Evolutionary conservation across 2,113 vertebrate genomes (phyloP).

Genomic region (Crotalus viridis): DNA sequence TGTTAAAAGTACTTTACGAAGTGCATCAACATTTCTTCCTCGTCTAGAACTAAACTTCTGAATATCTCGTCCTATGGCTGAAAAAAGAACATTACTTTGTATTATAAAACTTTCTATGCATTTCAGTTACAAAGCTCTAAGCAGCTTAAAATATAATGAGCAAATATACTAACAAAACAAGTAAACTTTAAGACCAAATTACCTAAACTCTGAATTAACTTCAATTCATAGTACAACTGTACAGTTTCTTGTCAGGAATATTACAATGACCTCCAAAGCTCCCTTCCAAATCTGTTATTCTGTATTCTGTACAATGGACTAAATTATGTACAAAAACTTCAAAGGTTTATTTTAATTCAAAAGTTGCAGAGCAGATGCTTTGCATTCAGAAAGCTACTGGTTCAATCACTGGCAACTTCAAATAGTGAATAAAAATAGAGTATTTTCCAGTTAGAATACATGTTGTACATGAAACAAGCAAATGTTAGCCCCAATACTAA

Average conservation of each 20-base stretch:
- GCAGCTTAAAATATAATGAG: not conserved
- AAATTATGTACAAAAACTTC: not conserved
- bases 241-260: not conserved
- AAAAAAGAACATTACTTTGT: not conserved
- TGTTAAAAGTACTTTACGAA: slow-evolving; percentile 85
- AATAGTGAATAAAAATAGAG: not conserved
- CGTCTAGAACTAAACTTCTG: slow-evolving; percentile 80
- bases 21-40: slow-evolving; percentile 72
- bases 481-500: not conserved
- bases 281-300: not conserved
- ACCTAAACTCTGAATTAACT: not conserved
- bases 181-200: not conserved
- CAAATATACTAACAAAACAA: not conserved
- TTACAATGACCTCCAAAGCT: not conserved
- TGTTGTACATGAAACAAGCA: not conserved
- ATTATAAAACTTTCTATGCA: not conserved
- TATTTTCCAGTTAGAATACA: not conserved
- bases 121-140: not conserved
- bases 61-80: slow-evolving; percentile 71
- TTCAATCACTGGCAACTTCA: not conserved
- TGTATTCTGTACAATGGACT: not conserved
- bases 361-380: not conserved
- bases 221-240: not conserved
- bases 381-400: not conserved
- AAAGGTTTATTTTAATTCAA: not conserved